Evolutionary conservation across 2,888 invertebrate species (phyloP).

Genomic region (Xanthorhoe spadicearia): DNA sequence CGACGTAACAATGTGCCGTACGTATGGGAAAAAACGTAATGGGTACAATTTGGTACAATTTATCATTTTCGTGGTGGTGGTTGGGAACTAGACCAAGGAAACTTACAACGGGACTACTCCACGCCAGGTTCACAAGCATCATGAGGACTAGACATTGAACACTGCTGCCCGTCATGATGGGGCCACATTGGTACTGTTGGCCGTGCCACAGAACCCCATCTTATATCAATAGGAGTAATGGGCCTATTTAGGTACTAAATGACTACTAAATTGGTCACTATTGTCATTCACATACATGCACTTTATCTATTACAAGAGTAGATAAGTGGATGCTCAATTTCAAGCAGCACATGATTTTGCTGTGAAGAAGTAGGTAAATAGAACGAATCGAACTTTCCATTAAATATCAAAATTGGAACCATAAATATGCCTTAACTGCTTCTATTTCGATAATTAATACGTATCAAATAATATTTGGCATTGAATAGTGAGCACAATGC

Average conservation of each 20-base stretch:
- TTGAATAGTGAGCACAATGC: background rate
- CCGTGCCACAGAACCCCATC: background rate
- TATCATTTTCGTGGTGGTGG: background rate
- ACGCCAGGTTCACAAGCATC: slow-evolving; percentile 36
- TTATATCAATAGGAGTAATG: slow-evolving; percentile 15
- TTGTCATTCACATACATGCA: slow-evolving; percentile 9
- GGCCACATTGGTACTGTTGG: slow-evolving; percentile 6
- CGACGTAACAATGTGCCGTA: background rate
- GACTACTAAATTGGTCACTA: slow-evolving; percentile 10
- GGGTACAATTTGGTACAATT: background rate
- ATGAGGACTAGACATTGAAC: slow-evolving; percentile 39
- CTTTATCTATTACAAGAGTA: background rate
- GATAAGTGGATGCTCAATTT: background rate
- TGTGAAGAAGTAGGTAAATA: background rate
- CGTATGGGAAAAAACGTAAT: background rate
- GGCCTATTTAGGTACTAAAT: slow-evolving; percentile 24
- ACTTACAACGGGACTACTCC: slow-evolving; percentile 46
- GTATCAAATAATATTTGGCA: too few relatives aligned
- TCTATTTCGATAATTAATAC: background rate
- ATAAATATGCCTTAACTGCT: background rate
- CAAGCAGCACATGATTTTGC: slow-evolving; percentile 6
- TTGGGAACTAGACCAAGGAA: background rate
- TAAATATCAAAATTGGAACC: background rate
- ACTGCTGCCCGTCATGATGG: slow-evolving; percentile 20
- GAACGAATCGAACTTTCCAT: background rate